Evolutionary conservation across 2,113 vertebrate genomes (phyloP), one percentile per base, ranked within the genome.

Genomic region (Percopsis transmontana): DNA sequence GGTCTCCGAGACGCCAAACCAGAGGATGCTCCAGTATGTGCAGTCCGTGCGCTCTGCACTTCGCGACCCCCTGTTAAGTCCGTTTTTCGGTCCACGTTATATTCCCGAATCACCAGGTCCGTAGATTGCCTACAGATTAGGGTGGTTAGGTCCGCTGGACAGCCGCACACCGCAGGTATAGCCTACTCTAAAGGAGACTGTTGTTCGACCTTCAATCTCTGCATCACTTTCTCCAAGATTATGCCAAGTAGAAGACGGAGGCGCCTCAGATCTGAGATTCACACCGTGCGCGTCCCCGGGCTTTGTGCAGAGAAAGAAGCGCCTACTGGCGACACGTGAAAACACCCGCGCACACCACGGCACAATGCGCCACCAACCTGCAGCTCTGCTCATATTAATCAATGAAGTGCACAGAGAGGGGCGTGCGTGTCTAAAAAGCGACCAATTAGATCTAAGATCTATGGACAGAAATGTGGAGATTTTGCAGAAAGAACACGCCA

Each of bases 281-380:
- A 68, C 81, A 70, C 23, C 76, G 77, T 77, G 86, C 80, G 83
- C 84, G 83, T 89, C 86, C 82, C 79, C 72, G 72, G 71, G 80
- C 74, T 85, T 86, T 87, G 84, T 90, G 85, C 84, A 83, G 82
- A 85, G 84, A 72, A 72, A 83, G 65, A 85, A 77, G 82, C 83
- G 83, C 86, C 85, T 75, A 83, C 83, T 85, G 81, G 83, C 81
- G 87, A 90, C 83, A 87, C 76, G 82, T 81, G 78, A 67, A 75
- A 80, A 85, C 81, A 72, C 77, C 72, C 52, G 19, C 7, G n/a
- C 61, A 15, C 72, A 72, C 68, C 55, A 53, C 73, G 65, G 68
- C 79, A 66, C 58, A 59, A 70, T 89, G 87, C 89, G 71, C 86
- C 88, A 87, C 84, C 74, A 76, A 68, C 69, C 67, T 61, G 62